Evolutionary conservation across 2,888 invertebrate genomes (phyloP), one percentile per base, ranked within the genome.

Genomic region (Mythimna loreyi): DNA sequence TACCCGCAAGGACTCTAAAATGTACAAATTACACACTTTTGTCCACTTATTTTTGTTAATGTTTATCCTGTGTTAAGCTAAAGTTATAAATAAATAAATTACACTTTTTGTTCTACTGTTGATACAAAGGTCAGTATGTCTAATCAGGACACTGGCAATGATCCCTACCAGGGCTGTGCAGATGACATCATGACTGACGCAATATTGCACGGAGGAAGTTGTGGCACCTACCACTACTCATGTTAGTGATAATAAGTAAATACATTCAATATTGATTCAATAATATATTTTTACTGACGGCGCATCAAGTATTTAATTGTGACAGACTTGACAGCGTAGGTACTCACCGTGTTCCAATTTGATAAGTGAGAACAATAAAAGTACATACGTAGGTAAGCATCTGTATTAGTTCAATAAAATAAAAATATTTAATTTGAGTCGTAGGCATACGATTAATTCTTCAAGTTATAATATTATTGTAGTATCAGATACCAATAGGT

Each of bases 111-210:
- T 23, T 49, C 21, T 49, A 49, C 2, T 4, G 2, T 19, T 21
- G 16, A n/a, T 49, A 25, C n/a, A 45, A 19, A 55, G 3, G 21
- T 25, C 19, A 69, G 7, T 28, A 4, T 40, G 9, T 30, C 49
- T 55, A 45, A 63, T 67, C 59, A 56, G 40, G 19, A 50, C 8
- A 64, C 50, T 60, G 59, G n/a, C 63, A 70, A 63, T 76, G 71
- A 60, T 55, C 28, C 21, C 13, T 33, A 4, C 7, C 21, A 49
- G 23, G 47, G 13, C 8, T 57, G 40, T 40, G 21, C n/a, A 25
- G 36, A 62, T 60, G 25, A 19, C 19, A 57, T 71, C 72, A 64
- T 55, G 33, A 64, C 3, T 43, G 63, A 70, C 72, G 56, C 47
- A 55, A 53, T 36, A 25, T 43, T 25, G 3, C 9, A 52, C n/a